These are phyloP conservation scores for Hylaeus volcanicus DNA, from an alignment of 1,140 invertebrate genomes.

Conservation along the genomic window DNA sequence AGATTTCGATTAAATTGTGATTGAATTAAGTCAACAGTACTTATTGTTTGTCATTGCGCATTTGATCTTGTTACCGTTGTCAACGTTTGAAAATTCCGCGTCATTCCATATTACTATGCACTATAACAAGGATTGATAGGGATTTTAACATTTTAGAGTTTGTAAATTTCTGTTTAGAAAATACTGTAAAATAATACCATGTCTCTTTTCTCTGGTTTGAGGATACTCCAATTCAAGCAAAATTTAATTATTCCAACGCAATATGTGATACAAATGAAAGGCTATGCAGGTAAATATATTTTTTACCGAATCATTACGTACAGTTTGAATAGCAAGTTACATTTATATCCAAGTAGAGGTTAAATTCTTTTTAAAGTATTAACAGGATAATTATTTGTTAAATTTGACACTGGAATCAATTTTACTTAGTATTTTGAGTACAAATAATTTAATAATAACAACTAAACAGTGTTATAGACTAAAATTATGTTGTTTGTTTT, in stretches of 20 bases:
- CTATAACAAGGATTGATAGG: not conserved
- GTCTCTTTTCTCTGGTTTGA: constrained; percentile 44
- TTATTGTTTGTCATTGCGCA: constrained; percentile 70
- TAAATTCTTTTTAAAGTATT: not conserved
- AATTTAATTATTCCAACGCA: constrained; percentile 47
- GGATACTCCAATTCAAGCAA: constrained; percentile 39
- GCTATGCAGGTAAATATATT: constrained; percentile 56
- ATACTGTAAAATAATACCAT: not conserved
- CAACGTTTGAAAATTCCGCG: constrained; percentile 28
- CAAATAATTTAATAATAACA: no score
- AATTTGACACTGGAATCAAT: no score
- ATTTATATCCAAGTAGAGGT: not conserved
- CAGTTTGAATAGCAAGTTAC: not conserved
- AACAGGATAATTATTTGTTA: no score
- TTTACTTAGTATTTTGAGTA: no score
- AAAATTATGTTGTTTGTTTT: no score
- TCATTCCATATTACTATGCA: not conserved
- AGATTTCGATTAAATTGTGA: not conserved
- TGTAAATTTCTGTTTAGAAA: not conserved
- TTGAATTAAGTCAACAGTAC: constrained; percentile 13
- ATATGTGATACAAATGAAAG: constrained; percentile 45
- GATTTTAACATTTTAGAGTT: not conserved
- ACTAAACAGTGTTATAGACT: no score
- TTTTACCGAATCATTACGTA: not conserved
- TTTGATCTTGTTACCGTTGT: constrained; percentile 20